Percentiles rank a stretch among this genome's conserved stretches.
Evolutionary conservation across 2,888 invertebrate species (phyloP).

Genomic region (Apodemia duryi): DNA sequence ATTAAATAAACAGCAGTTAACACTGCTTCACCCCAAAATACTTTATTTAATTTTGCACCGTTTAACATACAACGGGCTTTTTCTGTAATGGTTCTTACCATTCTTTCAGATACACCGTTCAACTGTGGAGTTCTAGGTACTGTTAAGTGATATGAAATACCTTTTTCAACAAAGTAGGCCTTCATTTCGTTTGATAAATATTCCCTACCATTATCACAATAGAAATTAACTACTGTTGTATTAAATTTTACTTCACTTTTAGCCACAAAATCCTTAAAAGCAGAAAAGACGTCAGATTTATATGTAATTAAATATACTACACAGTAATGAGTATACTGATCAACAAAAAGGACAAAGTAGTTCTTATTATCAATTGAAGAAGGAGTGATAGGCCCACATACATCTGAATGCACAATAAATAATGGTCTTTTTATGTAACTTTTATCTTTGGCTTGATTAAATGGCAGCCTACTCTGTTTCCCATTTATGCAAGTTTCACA

Average conservation of each 20-base stretch:
- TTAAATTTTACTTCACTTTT: conserved; percentile 36
- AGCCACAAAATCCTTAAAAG: conserved; percentile 34
- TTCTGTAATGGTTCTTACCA: conserved; percentile 46
- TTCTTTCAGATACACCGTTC: conserved; percentile 48
- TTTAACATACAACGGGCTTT: conserved; percentile 43
- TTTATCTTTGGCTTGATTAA: conserved; percentile 34
- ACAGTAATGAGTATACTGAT: conserved; percentile 44
- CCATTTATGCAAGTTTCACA: conserved; percentile 47
- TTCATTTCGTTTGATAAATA: conserved; percentile 41
- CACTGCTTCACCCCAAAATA: too few relatives aligned
- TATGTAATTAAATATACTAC: conserved; percentile 40
- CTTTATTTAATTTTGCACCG: conserved; percentile 39
- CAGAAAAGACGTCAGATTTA: conserved; percentile 38
- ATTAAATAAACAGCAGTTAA: conserved; percentile 45
- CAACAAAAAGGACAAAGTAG: conserved; percentile 43
- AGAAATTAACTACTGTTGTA: conserved; percentile 38
- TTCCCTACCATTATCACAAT: conserved; percentile 42
- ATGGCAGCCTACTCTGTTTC: conserved; percentile 44
- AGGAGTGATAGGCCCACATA: conserved; percentile 38
- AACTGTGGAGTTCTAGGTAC: conserved; percentile 48
- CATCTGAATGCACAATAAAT: conserved; percentile 39
- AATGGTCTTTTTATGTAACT: conserved; percentile 38
- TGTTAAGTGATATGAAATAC: conserved; percentile 36
- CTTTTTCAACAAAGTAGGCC: conserved; percentile 29
- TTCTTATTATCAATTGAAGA: conserved; percentile 35